phyloP scores from a whole-genome alignment of 2,113 vertebrate species.

The Acinonyx jubatus region DNA sequence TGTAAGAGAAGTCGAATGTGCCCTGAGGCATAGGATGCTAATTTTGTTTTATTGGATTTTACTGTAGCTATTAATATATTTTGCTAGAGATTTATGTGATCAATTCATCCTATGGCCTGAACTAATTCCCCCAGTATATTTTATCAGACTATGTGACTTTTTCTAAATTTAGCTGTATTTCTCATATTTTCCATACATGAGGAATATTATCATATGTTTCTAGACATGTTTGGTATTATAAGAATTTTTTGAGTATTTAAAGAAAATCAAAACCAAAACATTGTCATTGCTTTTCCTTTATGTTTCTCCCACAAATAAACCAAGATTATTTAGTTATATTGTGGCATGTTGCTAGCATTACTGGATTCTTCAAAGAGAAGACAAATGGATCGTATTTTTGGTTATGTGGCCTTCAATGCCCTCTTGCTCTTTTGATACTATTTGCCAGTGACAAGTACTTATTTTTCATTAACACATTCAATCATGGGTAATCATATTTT shows the following conservation, averaged over 20 bases:
- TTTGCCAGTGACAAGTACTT: conserved; percentile 61
- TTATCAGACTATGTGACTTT: conserved; percentile 65
- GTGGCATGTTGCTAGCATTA: not conserved
- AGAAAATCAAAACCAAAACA: not conserved
- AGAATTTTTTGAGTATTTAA: not conserved
- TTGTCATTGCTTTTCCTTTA: not conserved
- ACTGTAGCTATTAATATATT: conserved; percentile 77
- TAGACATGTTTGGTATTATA: not conserved
- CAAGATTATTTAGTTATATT: not conserved
- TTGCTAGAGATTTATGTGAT: conserved; percentile 75
- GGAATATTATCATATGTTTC: not conserved
- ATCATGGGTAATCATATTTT: conserved; percentile 58
- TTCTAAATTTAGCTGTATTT: conserved; percentile 54
- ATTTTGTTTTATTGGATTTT: conserved; percentile 77
- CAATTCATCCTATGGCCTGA: conserved; percentile 64
- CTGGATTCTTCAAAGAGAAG: conserved; percentile 53
- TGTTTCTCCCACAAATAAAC: not conserved
- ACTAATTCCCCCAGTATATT: conserved; percentile 65
- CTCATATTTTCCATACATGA: conserved; percentile 11
- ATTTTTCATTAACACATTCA: conserved; percentile 68
- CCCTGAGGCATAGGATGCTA: conserved; percentile 60
- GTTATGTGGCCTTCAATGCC: conserved; percentile 5
- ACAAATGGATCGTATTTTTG: conserved; percentile 63
- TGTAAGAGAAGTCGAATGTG: conserved; percentile 46
- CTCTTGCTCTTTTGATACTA: conserved; percentile 64